These are phyloP conservation scores for Mongoloraphidia duomilia DNA, from an alignment of 2,888 invertebrate species.

Conservation along the genomic window DNA sequence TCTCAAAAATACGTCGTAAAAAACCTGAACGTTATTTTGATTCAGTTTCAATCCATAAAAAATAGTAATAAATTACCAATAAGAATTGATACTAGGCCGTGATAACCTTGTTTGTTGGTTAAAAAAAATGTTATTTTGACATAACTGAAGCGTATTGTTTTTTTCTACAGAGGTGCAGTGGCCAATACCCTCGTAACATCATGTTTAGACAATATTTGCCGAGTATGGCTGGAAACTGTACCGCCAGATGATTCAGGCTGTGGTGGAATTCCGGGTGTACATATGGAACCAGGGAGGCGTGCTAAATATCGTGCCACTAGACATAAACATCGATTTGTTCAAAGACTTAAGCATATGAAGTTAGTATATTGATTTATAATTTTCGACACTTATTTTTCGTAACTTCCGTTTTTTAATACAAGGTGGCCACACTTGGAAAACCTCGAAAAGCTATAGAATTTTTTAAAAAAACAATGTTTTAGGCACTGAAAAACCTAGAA, in stretches of 20 bases:
- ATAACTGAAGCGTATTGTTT: slow-evolving; percentile 13
- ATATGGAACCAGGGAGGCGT: slow-evolving; percentile 50
- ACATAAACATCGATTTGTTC: slow-evolving; percentile 93
- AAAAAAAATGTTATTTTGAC: not conserved
- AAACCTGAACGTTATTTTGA: too few species aligned
- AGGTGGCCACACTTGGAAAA: too few species aligned
- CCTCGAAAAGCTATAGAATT: too few species aligned
- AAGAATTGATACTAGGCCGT: too few species aligned
- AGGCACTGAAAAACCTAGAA: too few species aligned
- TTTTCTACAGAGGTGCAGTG: slow-evolving; percentile 67
- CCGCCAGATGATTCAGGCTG: slow-evolving; percentile 65
- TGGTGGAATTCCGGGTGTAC: slow-evolving; percentile 58
- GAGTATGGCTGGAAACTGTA: slow-evolving; percentile 96
- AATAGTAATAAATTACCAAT: too few species aligned
- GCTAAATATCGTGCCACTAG: slow-evolving; percentile 74
- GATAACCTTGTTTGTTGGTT: too few species aligned
- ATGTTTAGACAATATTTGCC: slow-evolving; percentile 95
- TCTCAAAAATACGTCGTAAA: too few species aligned
- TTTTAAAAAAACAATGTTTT: too few species aligned
- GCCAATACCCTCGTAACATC: slow-evolving; percentile 97
- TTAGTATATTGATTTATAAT: slow-evolving; percentile 26
- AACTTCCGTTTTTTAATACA: too few species aligned
- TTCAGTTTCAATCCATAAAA: too few species aligned
- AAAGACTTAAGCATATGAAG: slow-evolving; percentile 94
- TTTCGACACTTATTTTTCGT: too few species aligned